Percentiles rank a stretch among this genome's conserved stretches.
Conservation (phyloP, 2,113 vertebrate genomes). For the Pardalotus punctatus region DNA sequence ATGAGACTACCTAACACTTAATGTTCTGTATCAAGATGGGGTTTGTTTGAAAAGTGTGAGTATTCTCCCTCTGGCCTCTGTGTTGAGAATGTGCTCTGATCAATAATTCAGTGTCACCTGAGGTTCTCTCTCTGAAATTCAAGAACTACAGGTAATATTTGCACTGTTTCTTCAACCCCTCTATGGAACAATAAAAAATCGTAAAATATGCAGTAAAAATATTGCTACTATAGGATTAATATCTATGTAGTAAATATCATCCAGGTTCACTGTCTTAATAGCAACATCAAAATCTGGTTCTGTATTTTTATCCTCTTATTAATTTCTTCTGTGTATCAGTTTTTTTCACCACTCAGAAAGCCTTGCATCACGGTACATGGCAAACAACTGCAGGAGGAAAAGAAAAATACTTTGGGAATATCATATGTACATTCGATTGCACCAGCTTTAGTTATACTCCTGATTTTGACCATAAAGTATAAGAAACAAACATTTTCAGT, state of each 20-base stretch:
- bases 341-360: neutral
- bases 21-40: neutral
- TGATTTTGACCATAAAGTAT: neutral
- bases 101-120: neutral
- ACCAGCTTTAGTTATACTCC: neutral
- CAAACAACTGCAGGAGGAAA: neutral
- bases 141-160: neutral
- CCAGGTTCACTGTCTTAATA: neutral
- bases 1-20: neutral
- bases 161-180: neutral
- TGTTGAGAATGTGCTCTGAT: neutral
- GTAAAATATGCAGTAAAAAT: neutral
- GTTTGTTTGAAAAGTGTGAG: neutral
- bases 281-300: neutral
- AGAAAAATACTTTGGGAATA: neutral
- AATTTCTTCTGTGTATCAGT: neutral
- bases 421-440: accelerated
- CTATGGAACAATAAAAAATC: neutral
- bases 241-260: neutral
- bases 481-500: neutral
- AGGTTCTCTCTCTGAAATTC: constrained; percentile 18
- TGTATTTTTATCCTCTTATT: neutral
- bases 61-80: neutral
- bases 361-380: neutral
- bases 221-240: neutral